Percentiles rank a stretch among this genome's conserved stretches.
These are phyloP conservation scores for Pyrrhosoma nymphula DNA, from an alignment of 2,888 invertebrate species.

Conservation along the genomic window DNA sequence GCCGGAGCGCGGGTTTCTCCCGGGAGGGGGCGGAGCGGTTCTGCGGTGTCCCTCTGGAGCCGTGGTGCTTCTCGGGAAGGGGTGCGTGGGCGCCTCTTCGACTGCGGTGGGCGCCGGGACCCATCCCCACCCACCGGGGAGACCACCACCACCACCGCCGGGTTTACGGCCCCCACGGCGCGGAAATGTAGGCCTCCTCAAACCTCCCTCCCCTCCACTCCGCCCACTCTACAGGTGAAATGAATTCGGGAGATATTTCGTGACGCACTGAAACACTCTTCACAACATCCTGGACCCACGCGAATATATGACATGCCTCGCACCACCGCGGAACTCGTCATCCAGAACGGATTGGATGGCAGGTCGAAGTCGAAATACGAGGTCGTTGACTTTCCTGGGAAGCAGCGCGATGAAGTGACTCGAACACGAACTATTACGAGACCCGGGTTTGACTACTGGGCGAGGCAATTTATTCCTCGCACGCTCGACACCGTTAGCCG, in stretches of 20 bases:
- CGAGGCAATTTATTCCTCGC: neutral
- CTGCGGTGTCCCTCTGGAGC: too few relatives aligned
- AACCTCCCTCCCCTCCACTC: neutral
- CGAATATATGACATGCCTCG: neutral
- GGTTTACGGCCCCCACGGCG: neutral
- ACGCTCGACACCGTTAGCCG: neutral
- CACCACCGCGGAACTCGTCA: neutral
- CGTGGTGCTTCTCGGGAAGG: too few relatives aligned
- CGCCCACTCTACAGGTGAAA: neutral
- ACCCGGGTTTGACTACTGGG: neutral
- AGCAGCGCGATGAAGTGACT: neutral
- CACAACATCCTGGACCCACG: neutral
- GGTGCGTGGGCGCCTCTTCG: neutral
- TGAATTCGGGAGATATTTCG: neutral
- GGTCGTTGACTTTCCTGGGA: constrained; percentile 11
- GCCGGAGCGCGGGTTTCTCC: neutral
- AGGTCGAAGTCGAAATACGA: neutral
- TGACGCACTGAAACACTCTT: neutral
- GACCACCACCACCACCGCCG: too few relatives aligned
- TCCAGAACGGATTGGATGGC: neutral
- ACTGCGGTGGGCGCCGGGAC: neutral
- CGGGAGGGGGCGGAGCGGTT: neutral
- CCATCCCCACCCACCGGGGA: neutral
- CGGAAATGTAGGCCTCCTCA: neutral
- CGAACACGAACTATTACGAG: neutral